phyloP scores from a whole-genome alignment of 2,888 invertebrate species.

The Rhopalosiphum nymphaeae region DNA sequence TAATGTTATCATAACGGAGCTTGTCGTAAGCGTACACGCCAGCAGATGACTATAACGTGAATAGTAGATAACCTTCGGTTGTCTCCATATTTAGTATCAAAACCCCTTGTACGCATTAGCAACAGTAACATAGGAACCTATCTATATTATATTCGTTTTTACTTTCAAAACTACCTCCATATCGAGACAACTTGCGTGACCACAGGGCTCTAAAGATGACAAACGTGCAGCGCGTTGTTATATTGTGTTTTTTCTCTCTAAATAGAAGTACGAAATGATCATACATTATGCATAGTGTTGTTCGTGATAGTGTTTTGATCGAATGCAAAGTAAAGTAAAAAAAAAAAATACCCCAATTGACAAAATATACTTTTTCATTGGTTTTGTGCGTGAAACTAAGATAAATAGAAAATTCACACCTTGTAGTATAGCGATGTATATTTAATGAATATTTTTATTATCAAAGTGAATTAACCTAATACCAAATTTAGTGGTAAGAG shows the following conservation, averaged over 20 bases:
- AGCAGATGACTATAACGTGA: slow-evolving; percentile 14
- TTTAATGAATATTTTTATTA: not conserved
- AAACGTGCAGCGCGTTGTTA: slow-evolving; percentile 40
- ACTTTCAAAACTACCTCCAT: slow-evolving; percentile 64
- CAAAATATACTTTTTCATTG: not conserved
- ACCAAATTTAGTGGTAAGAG: no score
- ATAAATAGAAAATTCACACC: not conserved
- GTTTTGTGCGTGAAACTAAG: not conserved
- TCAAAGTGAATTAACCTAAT: no score
- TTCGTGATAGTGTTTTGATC: not conserved
- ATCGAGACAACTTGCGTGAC: slow-evolving; percentile 61
- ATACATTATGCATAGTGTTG: not conserved
- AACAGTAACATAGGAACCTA: not conserved
- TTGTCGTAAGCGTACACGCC: slow-evolving; percentile 35
- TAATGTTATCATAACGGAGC: slow-evolving; percentile 46
- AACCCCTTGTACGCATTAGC: slow-evolving; percentile 47
- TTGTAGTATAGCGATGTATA: not conserved
- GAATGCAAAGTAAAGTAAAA: not conserved
- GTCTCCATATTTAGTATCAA: slow-evolving; percentile 62
- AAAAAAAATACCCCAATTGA: not conserved
- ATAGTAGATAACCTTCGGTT: slow-evolving; percentile 57
- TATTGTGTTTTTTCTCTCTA: slow-evolving; percentile 16
- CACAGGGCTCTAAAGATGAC: slow-evolving; percentile 57
- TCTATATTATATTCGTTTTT: slow-evolving; percentile 57
- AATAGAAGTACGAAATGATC: not conserved